A percentile compares a stretch with the other conserved stretches of the same genome.
Conservation (phyloP, 1,140 invertebrate species). For the Heliconius himera region DNA sequence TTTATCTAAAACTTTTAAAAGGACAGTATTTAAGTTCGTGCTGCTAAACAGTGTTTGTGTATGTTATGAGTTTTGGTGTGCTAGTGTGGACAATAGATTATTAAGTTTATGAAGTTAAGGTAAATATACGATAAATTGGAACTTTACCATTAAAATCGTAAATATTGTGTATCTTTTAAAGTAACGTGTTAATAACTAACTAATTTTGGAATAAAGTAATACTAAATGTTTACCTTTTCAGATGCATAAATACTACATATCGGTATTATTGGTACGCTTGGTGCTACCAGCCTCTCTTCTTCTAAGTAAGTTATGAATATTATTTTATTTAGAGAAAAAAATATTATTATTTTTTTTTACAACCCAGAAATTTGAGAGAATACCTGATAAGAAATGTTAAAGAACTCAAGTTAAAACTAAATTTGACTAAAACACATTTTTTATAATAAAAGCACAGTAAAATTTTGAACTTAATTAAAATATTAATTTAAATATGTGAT, state of each 20-base stretch:
- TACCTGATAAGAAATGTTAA: too few species aligned
- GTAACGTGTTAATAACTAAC: background rate
- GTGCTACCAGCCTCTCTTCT: slow-evolving; percentile 63
- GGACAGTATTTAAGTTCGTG: background rate
- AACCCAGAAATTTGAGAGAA: too few species aligned
- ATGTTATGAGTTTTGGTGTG: slow-evolving; percentile 15
- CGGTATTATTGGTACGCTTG: slow-evolving; percentile 60
- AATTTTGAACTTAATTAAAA: too few species aligned
- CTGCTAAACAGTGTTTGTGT: slow-evolving; percentile 20
- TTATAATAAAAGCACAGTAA: too few species aligned
- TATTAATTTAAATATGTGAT: too few species aligned
- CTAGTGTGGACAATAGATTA: slow-evolving; percentile 5
- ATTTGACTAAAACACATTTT: too few species aligned
- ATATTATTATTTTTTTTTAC: background rate
- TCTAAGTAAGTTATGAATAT: slow-evolving; percentile 58
- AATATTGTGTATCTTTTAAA: background rate
- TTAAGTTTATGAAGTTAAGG: slow-evolving; percentile 8
- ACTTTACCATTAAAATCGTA: background rate
- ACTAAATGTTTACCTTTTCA: slow-evolving; percentile 44
- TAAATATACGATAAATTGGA: background rate
- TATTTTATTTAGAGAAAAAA: background rate
- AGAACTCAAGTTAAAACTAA: too few species aligned
- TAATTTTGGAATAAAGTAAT: slow-evolving; percentile 32
- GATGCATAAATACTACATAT: slow-evolving; percentile 63
- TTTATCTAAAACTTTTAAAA: slow-evolving; percentile 45